These are phyloP conservation scores for Drosophila mercatorum DNA, from an alignment of 2,888 invertebrate species.

Conservation along the genomic window DNA sequence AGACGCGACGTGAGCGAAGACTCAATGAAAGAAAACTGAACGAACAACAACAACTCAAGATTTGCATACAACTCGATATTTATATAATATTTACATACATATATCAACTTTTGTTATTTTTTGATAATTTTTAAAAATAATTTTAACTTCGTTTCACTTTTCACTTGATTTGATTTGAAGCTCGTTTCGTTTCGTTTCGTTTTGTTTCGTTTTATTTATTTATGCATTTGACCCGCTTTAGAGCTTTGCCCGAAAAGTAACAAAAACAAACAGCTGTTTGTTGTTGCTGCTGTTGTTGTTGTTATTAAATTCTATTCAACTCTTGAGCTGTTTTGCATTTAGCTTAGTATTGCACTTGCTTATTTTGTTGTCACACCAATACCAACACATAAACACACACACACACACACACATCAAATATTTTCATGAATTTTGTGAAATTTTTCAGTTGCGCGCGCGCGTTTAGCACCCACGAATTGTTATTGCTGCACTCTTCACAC, in stretches of 20 bases:
- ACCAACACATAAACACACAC: slow-evolving; percentile 27
- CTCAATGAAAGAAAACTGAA: slow-evolving; percentile 2
- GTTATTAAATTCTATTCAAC: slow-evolving; percentile 64
- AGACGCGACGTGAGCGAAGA: slow-evolving; percentile 13
- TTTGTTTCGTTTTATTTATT: slow-evolving; percentile 65
- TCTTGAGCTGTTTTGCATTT: slow-evolving; percentile 64
- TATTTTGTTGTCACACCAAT: slow-evolving; percentile 42
- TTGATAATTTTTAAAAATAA: not conserved
- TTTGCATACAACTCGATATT: slow-evolving; percentile 8
- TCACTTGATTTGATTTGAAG: slow-evolving; percentile 12
- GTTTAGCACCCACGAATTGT: slow-evolving; percentile 58
- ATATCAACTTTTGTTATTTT: not conserved
- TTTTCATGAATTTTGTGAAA: slow-evolving; percentile 55
- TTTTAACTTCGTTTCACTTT: slow-evolving; percentile 1
- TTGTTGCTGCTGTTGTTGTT: slow-evolving; percentile 39
- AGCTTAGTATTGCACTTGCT: slow-evolving; percentile 65
- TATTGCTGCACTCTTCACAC: slow-evolving; percentile 39
- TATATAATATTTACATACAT: slow-evolving; percentile 1
- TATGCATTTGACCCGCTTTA: slow-evolving; percentile 78
- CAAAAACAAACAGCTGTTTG: slow-evolving; percentile 35
- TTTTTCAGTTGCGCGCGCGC: slow-evolving; percentile 66
- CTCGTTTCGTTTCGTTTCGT: slow-evolving; percentile 44
- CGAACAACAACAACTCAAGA: not conserved
- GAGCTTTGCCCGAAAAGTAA: slow-evolving; percentile 47
- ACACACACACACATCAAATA: slow-evolving; percentile 31